A percentile compares a stretch with the other conserved stretches of the same genome.
Conservation (phyloP, 2,113 vertebrate species). For the Cynoglossus semilaevis region DNA sequence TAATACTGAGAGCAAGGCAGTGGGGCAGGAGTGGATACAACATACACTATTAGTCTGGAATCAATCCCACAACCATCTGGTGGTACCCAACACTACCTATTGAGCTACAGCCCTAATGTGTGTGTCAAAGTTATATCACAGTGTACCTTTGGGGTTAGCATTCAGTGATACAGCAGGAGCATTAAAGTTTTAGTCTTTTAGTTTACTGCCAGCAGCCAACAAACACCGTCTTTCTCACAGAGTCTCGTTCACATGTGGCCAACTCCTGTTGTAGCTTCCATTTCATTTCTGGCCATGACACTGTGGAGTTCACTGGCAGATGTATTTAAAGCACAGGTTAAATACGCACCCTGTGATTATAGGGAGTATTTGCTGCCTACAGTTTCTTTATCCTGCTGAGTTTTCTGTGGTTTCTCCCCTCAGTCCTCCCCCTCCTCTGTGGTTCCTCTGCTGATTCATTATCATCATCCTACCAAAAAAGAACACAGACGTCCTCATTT, state of each 20-base stretch:
- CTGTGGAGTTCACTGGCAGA: neutral
- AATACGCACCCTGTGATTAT: conserved; percentile 4
- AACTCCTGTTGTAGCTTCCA: conserved; percentile 18
- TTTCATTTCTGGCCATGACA: conserved; percentile 6
- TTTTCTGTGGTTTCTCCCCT: neutral
- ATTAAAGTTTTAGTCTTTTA: too few species aligned
- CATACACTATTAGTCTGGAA: too few species aligned
- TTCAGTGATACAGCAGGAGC: too few species aligned
- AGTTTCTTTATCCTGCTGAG: neutral
- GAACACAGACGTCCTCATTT: conserved; percentile 1
- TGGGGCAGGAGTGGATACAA: too few species aligned
- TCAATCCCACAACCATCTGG: too few species aligned
- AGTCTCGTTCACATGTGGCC: conserved; percentile 1
- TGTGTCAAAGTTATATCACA: too few species aligned
- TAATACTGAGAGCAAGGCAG: too few species aligned
- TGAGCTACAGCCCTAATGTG: too few species aligned
- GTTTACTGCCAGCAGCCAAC: too few species aligned
- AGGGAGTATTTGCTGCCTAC: conserved; percentile 1
- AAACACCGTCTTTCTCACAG: neutral
- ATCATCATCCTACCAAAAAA: conserved; percentile 30
- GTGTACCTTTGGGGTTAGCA: too few species aligned
- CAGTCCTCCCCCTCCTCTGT: conserved; percentile 1
- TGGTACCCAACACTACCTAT: too few species aligned
- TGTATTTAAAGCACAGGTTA: conserved; percentile 6
- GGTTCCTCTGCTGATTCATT: conserved; percentile 14